Evolutionary conservation across 2,113 vertebrate genomes (phyloP).

Genomic region (Oceanites oceanicus): DNA sequence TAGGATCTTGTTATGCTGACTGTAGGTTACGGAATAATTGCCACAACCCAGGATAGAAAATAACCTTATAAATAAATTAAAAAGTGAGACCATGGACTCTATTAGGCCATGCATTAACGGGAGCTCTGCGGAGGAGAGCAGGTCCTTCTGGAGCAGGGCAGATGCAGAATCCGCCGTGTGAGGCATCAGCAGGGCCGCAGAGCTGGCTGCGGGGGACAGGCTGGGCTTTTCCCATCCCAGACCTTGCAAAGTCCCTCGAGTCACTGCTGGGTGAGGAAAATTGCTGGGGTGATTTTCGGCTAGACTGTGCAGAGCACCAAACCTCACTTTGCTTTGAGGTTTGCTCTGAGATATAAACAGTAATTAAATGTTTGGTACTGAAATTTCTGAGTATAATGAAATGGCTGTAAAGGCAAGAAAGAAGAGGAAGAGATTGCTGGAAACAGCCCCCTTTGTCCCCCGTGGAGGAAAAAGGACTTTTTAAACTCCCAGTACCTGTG

Average conservation of each 20-base stretch:
- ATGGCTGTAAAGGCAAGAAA: not conserved
- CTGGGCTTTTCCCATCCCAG: not conserved
- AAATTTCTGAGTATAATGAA: not conserved
- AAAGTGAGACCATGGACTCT: not conserved
- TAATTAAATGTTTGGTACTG: not conserved
- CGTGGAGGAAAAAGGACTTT: not conserved
- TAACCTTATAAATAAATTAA: not conserved
- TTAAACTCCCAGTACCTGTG: not conserved
- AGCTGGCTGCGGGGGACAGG: fast-evolving
- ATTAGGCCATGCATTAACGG: fast-evolving
- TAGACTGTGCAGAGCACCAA: too few species aligned
- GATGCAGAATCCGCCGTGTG: not conserved
- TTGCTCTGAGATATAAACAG: not conserved
- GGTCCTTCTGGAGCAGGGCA: not conserved
- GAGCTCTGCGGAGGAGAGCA: not conserved
- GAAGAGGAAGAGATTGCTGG: not conserved
- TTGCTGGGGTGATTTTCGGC: fast-evolving
- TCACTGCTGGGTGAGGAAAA: not conserved
- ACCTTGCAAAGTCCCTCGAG: not conserved
- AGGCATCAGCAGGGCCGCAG: not conserved
- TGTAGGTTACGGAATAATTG: not conserved
- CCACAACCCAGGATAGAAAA: not conserved
- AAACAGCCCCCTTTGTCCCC: not conserved
- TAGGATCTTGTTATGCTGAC: not conserved
- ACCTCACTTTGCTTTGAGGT: not conserved